Percentiles rank a stretch among this genome's conserved stretches.
phyloP scores from a whole-genome alignment of 2,113 vertebrate species.

The Thalassoma bifasciatum region DNA sequence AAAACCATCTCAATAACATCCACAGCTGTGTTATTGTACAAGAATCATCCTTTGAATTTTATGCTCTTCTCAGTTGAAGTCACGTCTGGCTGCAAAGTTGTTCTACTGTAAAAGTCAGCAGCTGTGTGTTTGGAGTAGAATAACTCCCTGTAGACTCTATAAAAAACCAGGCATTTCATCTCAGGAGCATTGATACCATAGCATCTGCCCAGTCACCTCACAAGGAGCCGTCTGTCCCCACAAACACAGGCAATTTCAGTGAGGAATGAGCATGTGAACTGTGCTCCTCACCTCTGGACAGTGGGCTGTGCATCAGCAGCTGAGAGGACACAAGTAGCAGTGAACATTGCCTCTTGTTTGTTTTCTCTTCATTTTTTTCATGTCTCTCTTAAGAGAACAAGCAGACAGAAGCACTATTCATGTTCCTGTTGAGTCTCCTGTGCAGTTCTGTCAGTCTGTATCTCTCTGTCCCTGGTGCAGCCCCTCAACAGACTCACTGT shows the following conservation, averaged over 20 bases:
- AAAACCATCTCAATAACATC: no score
- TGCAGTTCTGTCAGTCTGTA: slow-evolving; percentile 63
- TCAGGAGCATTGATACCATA: slow-evolving; percentile 11
- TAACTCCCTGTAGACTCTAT: slow-evolving; percentile 11
- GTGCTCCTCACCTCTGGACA: slow-evolving; percentile 60
- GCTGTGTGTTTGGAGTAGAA: slow-evolving; percentile 40
- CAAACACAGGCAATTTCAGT: slow-evolving; percentile 42
- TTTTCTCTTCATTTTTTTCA: slow-evolving; percentile 32
- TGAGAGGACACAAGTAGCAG: slow-evolving; percentile 52
- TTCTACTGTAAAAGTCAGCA: slow-evolving; percentile 54
- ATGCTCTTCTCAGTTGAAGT: background rate
- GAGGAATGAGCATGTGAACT: slow-evolving; percentile 35
- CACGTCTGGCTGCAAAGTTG: slow-evolving; percentile 50
- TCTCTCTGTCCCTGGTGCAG: slow-evolving; percentile 72
- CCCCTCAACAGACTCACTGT: slow-evolving; percentile 65
- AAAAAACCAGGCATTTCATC: slow-evolving; percentile 43
- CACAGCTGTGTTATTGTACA: background rate
- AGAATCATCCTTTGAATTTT: background rate
- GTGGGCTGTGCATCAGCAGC: slow-evolving; percentile 45
- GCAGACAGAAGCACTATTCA: slow-evolving; percentile 81
- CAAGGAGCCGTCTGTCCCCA: slow-evolving; percentile 44
- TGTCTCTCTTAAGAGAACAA: slow-evolving; percentile 60
- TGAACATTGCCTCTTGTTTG: slow-evolving; percentile 61
- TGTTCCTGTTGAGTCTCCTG: slow-evolving; percentile 66
- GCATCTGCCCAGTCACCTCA: slow-evolving; percentile 52